These are phyloP conservation scores for Dynastes grantii DNA, from an alignment of 2,888 invertebrate species.

Conservation along the genomic window DNA sequence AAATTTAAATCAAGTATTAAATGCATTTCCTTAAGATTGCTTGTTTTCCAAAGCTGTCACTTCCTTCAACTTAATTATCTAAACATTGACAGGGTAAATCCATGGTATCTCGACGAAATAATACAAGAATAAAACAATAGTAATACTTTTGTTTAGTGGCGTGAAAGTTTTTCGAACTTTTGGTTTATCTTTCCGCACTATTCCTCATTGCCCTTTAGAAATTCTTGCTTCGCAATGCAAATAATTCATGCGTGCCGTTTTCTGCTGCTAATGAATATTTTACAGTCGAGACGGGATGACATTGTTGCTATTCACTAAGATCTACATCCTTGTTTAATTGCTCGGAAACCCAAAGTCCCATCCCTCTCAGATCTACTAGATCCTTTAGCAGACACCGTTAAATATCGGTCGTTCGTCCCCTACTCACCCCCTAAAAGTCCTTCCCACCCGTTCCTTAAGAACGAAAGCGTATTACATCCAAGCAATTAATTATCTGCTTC, in stretches of 20 bases:
- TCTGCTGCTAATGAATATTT: constrained; percentile 26
- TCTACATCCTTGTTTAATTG: constrained; percentile 53
- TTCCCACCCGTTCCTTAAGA: background rate
- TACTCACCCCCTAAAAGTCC: background rate
- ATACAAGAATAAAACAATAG: too few species aligned
- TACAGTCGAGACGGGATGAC: constrained; percentile 1
- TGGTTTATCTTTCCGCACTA: too few species aligned
- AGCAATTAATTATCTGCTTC: constrained; percentile 54
- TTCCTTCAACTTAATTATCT: too few species aligned
- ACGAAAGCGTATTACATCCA: constrained; percentile 52
- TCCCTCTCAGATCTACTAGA: background rate
- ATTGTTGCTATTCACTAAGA: background rate
- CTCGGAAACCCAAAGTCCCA: constrained; percentile 52
- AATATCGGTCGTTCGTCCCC: background rate
- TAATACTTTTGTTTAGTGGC: too few species aligned
- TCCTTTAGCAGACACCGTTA: background rate
- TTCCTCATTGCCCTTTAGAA: background rate
- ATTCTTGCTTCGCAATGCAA: constrained; percentile 8
- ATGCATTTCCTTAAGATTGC: too few species aligned
- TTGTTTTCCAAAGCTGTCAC: too few species aligned
- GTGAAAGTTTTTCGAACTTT: too few species aligned
- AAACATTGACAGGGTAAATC: too few species aligned
- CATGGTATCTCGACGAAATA: too few species aligned
- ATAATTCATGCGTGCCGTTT: constrained; percentile 29
- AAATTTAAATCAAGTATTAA: too few species aligned